Evolutionary conservation across 2,888 invertebrate species (phyloP).

Genomic region (Salticus scenicus): DNA sequence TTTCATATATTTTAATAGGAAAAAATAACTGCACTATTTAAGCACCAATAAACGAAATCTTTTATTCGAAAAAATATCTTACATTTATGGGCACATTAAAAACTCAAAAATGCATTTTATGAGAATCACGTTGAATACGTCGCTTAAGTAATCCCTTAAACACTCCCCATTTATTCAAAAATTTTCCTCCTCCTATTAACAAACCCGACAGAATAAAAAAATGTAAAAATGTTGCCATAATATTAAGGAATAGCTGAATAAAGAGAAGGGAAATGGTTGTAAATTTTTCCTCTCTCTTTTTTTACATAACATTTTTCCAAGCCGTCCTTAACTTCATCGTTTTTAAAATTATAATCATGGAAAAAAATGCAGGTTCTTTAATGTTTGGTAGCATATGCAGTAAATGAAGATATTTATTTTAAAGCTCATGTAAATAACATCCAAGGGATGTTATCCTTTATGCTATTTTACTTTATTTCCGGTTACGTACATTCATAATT

Average conservation of each 20-base stretch:
- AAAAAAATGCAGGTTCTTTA: neutral
- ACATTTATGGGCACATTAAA: no score
- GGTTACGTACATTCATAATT: conserved; percentile 38
- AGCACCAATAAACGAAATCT: no score
- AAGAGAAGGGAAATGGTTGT: neutral
- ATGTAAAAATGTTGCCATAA: neutral
- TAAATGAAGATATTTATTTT: neutral
- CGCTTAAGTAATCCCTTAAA: neutral
- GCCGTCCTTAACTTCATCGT: no score
- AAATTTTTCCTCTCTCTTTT: no score
- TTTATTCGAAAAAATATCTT: no score
- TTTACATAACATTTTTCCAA: no score
- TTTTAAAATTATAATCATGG: no score
- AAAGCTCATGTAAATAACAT: conserved; percentile 44
- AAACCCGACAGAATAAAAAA: neutral
- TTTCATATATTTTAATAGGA: no score
- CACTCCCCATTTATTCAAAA: neutral
- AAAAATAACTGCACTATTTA: no score
- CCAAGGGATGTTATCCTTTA: conserved; percentile 24
- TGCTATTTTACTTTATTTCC: neutral
- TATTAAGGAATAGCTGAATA: neutral
- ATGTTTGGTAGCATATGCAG: conserved; percentile 17
- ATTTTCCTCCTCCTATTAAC: neutral
- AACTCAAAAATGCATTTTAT: no score
- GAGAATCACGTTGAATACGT: neutral